Percentiles rank a stretch among this genome's conserved stretches.
Evolutionary conservation across 2,888 invertebrate genomes (phyloP).

Genomic region (Adelphocoris suturalis): DNA sequence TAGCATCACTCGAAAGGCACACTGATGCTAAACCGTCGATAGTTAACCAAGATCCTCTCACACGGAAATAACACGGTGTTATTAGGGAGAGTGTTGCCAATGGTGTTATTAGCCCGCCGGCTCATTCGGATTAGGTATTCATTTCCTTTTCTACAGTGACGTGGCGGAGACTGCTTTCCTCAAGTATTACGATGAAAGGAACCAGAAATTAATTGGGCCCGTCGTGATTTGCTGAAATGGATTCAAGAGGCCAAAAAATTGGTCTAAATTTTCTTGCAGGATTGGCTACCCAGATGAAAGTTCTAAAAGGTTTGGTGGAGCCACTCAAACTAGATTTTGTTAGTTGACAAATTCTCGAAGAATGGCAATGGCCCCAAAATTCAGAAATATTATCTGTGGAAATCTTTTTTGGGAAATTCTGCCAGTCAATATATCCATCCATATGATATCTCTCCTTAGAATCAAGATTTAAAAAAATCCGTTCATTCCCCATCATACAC

Average conservation of each 20-base stretch:
- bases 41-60: neutral
- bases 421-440: no score
- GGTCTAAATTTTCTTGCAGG: neutral
- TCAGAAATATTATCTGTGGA: no score
- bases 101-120: conserved; percentile 26
- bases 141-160: conserved; percentile 26
- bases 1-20: neutral
- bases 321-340: no score
- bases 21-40: neutral
- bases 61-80: conserved; percentile 29
- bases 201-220: neutral
- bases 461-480: no score
- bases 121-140: conserved; percentile 3
- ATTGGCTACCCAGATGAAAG: neutral
- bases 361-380: no score
- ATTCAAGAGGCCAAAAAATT: neutral
- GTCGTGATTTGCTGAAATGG: neutral
- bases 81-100: conserved; percentile 20
- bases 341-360: no score
- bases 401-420: no score
- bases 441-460: no score
- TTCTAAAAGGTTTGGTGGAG: neutral
- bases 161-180: neutral
- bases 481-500: no score
- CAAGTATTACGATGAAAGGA: neutral